Base-by-base conservation (phyloP, 2,797 vertebrate species). In the Delichon dasypus region DNA sequence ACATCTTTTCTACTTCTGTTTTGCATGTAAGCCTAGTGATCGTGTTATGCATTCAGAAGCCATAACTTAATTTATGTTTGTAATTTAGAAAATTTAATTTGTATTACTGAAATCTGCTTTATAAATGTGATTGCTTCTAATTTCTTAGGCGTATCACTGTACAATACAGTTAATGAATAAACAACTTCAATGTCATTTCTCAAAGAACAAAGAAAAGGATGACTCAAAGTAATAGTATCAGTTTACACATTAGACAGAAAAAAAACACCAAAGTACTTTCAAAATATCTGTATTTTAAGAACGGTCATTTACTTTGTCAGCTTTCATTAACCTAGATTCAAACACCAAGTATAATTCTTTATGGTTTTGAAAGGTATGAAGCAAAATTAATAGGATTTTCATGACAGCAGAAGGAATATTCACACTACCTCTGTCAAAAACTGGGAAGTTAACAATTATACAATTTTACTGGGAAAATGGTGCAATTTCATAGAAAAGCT, bases 91-190 rank as follows among this genome's bases (percentile, higher is more conserved):
- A 91, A 85, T 85, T 29, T 40, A 66, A 83, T 72, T 87, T 85
- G 61, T 30, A 30, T 67, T 71, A 72, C 40, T 91, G 54, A 92
- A 88, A 50, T 67, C 11, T 79, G 42, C n/a, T 61, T 83, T 62
- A 92, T 77, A 95, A 85, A 83, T 62, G 70, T 7, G 32, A 93
- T 79, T 92, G 75, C 16, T 73, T 92, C 34, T 81, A 51, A 90
- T 85, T 94, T 87, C 77, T 95, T 73, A 51, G 71, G 71, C 70
- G 64, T 18, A 26, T 70, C 67, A 76, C 27, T 32, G 10, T 62
- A 81, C 11, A 62, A 73, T 60, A 75, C 16, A 85, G 54, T 40
- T 45, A 64, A 88, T 26, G 70, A 91, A 88, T 74, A 88, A 92
- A 84, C 45, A 65, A 72, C 55, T 64, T 64, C 88, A 71, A 25